phyloP scores from a whole-genome alignment of 2,113 vertebrate genomes.

The Seriola aureovittata region DNA sequence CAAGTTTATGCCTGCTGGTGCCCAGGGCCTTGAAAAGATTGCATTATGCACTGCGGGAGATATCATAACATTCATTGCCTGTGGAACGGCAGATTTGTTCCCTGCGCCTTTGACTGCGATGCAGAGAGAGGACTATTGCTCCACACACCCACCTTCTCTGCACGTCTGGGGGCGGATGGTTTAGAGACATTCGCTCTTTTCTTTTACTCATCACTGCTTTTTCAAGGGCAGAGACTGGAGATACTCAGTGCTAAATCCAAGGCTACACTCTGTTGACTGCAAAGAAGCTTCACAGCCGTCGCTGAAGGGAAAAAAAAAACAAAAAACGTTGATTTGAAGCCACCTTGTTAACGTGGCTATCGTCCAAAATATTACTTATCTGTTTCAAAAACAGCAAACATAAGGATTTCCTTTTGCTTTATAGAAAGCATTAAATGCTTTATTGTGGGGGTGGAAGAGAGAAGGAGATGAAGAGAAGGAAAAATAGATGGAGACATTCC shows the following conservation, averaged over 20 bases:
- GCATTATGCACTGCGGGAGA: slow-evolving; percentile 76
- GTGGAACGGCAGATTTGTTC: slow-evolving; percentile 78
- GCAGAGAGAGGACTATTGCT: slow-evolving; percentile 79
- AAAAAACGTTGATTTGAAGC: slow-evolving; percentile 34
- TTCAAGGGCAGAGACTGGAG: slow-evolving; percentile 67
- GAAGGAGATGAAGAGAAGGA: slow-evolving; percentile 44
- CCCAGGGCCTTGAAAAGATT: slow-evolving; percentile 64
- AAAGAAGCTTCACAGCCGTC: background rate
- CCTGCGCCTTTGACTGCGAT: slow-evolving; percentile 76
- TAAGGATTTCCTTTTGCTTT: background rate
- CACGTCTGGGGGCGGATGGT: slow-evolving; percentile 82
- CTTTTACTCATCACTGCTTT: slow-evolving; percentile 75
- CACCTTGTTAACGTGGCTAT: slow-evolving; percentile 20
- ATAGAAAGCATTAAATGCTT: slow-evolving; percentile 12
- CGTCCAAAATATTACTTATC: slow-evolving; percentile 23
- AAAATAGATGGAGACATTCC: slow-evolving; percentile 68
- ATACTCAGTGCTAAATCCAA: slow-evolving; percentile 50
- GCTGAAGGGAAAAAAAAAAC: background rate
- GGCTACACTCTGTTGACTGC: slow-evolving; percentile 39
- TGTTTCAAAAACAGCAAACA: background rate
- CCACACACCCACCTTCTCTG: slow-evolving; percentile 84
- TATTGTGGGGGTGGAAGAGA: slow-evolving; percentile 53
- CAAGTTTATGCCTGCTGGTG: slow-evolving; percentile 66
- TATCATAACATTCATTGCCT: slow-evolving; percentile 74
- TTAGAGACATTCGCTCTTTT: slow-evolving; percentile 78